Conservation (phyloP, 1,140 invertebrate genomes). For the Leptinotarsa undecemlineata region DNA sequence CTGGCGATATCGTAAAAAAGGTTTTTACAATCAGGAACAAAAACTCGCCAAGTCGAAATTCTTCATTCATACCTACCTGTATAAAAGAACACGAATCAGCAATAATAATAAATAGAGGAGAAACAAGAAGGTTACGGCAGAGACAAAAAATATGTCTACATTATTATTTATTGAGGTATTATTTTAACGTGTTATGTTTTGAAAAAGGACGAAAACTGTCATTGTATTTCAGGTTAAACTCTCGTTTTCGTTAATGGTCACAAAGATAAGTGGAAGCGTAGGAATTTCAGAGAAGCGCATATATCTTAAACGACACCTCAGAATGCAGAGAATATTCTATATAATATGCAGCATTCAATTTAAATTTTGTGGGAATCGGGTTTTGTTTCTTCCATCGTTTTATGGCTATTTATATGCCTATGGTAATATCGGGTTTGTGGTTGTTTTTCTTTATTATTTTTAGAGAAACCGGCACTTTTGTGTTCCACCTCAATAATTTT, state of each 20-base stretch:
- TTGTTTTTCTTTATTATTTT: constrained; percentile 38
- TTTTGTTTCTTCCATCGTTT: constrained; percentile 47
- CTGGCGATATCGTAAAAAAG: background rate
- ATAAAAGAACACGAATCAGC: constrained; percentile 16
- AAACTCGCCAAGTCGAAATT: background rate
- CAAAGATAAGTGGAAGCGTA: constrained; percentile 44
- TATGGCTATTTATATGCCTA: constrained; percentile 53
- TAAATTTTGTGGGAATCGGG: constrained; percentile 51
- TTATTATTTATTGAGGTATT: constrained; percentile 37
- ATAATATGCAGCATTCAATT: constrained; percentile 54
- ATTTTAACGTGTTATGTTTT: constrained; percentile 34
- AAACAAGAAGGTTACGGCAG: constrained; percentile 19
- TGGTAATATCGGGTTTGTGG: constrained; percentile 49
- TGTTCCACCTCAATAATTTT: constrained; percentile 48
- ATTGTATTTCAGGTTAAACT: constrained; percentile 42
- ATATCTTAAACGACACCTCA: constrained; percentile 51
- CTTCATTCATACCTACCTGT: constrained; percentile 5
- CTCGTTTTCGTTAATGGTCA: constrained; percentile 48
- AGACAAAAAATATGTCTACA: constrained; percentile 19
- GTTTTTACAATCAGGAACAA: background rate
- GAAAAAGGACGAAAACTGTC: constrained; percentile 37
- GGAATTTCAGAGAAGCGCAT: constrained; percentile 47
- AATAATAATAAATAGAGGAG: constrained; percentile 25
- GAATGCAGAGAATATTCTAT: constrained; percentile 52
- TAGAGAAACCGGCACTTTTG: constrained; percentile 32